Conservation (phyloP, 1,140 invertebrate species). For the Lysiphlebus fabarum region DNA sequence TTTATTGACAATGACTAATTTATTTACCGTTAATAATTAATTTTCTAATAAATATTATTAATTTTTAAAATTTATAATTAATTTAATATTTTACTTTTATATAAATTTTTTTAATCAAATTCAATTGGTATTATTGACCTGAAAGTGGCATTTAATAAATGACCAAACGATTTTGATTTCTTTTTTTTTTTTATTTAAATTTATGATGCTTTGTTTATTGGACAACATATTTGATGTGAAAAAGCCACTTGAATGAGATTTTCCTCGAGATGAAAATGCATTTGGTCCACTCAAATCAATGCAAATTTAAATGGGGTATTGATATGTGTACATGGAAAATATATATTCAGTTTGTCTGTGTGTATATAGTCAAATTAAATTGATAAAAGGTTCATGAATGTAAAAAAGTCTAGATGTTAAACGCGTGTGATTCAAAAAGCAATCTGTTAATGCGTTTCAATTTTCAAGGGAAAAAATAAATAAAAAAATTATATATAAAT, state of each 20-base stretch:
- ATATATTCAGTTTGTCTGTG: conserved; percentile 36
- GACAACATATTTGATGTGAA: neutral
- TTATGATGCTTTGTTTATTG: neutral
- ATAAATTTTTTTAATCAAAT: too few species aligned
- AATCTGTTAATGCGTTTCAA: conserved; percentile 52
- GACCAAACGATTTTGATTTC: too few species aligned
- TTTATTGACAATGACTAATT: too few species aligned
- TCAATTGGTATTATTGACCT: too few species aligned
- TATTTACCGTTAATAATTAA: too few species aligned
- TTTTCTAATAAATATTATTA: too few species aligned
- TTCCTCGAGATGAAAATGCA: conserved; percentile 32
- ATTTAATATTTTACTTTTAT: too few species aligned
- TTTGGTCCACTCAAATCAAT: conserved; percentile 52
- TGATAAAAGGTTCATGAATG: conserved; percentile 54
- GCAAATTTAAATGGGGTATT: conserved; percentile 52
- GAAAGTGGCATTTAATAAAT: too few species aligned
- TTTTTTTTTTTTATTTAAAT: too few species aligned
- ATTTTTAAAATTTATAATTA: too few species aligned
- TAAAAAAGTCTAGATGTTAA: conserved; percentile 52
- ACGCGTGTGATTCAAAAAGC: conserved; percentile 36
- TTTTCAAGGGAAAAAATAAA: conserved; percentile 3
- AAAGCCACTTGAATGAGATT: neutral
- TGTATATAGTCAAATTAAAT: conserved; percentile 51
- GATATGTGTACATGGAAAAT: too few species aligned
- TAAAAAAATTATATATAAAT: too few species aligned